These are phyloP conservation scores for Hypomesus transpacificus DNA, from an alignment of 2,113 vertebrate genomes.

Conservation along the genomic window DNA sequence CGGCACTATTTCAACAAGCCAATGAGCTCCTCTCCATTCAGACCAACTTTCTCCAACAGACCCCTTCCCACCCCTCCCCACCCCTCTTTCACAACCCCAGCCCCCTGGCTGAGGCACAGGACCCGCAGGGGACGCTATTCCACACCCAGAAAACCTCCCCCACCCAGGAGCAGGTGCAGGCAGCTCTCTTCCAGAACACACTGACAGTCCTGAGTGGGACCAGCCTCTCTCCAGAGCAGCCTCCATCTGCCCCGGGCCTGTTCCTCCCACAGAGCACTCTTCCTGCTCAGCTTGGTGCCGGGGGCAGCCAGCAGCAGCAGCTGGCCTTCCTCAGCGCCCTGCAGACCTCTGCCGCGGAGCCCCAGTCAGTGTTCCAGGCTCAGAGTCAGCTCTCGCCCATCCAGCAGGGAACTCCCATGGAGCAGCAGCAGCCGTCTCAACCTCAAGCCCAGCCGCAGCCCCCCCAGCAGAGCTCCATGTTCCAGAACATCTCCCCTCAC, in stretches of 20 bases:
- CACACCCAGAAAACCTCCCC: constrained; percentile 78
- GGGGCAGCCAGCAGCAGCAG: constrained; percentile 77
- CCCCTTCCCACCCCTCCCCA: constrained; percentile 77
- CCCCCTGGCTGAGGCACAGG: constrained; percentile 80
- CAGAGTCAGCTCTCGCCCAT: constrained; percentile 76
- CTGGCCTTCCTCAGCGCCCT: constrained; percentile 83
- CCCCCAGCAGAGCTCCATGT: constrained; percentile 79
- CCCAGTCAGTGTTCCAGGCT: constrained; percentile 72
- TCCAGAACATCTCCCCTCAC: constrained; percentile 67
- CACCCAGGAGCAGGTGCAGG: constrained; percentile 87
- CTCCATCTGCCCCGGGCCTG: constrained; percentile 73
- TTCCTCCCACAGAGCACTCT: constrained; percentile 84
- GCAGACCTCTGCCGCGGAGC: constrained; percentile 65
- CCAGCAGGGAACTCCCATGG: constrained; percentile 79
- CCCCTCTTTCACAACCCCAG: constrained; percentile 88
- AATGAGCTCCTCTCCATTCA: constrained; percentile 89
- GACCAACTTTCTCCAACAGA: constrained; percentile 86
- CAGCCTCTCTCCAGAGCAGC: constrained; percentile 82
- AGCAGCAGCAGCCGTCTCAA: constrained; percentile 85
- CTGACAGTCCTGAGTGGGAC: constrained; percentile 82
- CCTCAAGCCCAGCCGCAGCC: constrained; percentile 73
- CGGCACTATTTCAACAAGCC: constrained; percentile 84
- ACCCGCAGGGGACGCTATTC: constrained; percentile 75
- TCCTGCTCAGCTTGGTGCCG: constrained; percentile 71
- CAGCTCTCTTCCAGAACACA: constrained; percentile 83